Conservation (phyloP, 2,888 invertebrate species). For the Dolichopus griseipennis region DNA sequence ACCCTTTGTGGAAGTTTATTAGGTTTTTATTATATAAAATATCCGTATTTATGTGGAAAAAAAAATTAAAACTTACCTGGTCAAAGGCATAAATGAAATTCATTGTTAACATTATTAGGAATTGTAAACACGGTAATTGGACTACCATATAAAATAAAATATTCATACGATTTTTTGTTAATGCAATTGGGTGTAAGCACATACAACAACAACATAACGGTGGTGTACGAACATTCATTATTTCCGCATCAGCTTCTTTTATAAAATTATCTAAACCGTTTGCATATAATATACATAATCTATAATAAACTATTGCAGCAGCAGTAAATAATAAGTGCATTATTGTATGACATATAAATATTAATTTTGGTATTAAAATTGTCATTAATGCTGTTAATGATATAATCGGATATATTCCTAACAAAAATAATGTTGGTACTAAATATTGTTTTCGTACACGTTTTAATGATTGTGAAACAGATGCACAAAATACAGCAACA, state of each 20-base stretch:
- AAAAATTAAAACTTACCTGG: slow-evolving; percentile 22
- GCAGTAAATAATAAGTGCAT: slow-evolving; percentile 39
- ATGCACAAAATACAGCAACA: slow-evolving; percentile 33
- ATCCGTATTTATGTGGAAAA: no score
- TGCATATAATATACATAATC: slow-evolving; percentile 39
- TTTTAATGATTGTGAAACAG: slow-evolving; percentile 28
- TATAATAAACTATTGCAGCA: slow-evolving; percentile 34
- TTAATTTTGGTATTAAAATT: slow-evolving; percentile 35
- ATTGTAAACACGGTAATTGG: slow-evolving; percentile 40
- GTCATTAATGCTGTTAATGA: slow-evolving; percentile 34
- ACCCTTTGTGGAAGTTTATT: no score
- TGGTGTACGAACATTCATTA: slow-evolving; percentile 34
- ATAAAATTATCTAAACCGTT: slow-evolving; percentile 36
- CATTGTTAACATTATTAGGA: slow-evolving; percentile 35
- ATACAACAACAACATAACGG: slow-evolving; percentile 35
- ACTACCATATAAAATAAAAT: slow-evolving; percentile 35
- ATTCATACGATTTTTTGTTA: slow-evolving; percentile 32
- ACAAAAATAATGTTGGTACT: slow-evolving; percentile 29
- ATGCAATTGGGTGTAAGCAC: slow-evolving; percentile 32
- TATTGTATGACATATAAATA: slow-evolving; percentile 38
- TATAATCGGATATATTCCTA: slow-evolving; percentile 37
- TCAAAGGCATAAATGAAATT: slow-evolving; percentile 34
- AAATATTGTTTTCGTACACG: slow-evolving; percentile 28
- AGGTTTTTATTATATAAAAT: no score
- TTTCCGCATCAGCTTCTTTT: slow-evolving; percentile 39